phyloP scores from a whole-genome alignment of 2,113 vertebrate genomes.

The Pandion haliaetus region DNA sequence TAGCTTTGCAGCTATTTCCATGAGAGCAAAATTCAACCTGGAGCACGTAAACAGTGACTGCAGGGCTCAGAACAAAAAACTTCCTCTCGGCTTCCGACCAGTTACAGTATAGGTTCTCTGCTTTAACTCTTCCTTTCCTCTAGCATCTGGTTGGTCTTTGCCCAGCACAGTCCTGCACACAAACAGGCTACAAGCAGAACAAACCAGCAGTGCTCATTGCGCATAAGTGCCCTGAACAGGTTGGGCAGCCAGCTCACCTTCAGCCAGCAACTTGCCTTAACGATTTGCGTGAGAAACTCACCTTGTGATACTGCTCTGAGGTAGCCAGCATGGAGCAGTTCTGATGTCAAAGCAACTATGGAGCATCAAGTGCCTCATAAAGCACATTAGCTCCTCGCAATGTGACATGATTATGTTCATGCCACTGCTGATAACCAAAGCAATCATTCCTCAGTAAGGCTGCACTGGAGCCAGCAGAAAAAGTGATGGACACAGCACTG shows the following conservation, averaged over 20 bases:
- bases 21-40: background rate
- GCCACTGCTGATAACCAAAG: conserved; percentile 36
- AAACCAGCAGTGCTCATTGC: background rate
- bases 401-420: background rate
- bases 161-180: background rate
- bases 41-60: background rate
- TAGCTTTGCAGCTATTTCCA: background rate
- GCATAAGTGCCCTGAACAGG: background rate
- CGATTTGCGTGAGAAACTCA: background rate
- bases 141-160: background rate
- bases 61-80: background rate
- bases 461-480: background rate
- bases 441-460: conserved; percentile 42
- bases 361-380: background rate
- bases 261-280: background rate
- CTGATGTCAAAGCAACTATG: background rate
- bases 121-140: background rate
- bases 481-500: conserved; percentile 9
- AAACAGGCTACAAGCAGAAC: background rate
- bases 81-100: background rate
- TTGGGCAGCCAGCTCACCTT: background rate
- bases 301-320: background rate
- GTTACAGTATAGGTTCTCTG: background rate
- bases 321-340: background rate
- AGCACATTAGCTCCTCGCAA: background rate